A percentile compares a stretch with the other conserved stretches of the same genome.
These are phyloP conservation scores for Drosophila gunungcola DNA, from an alignment of 1,140 invertebrate species.

Conservation along the genomic window DNA sequence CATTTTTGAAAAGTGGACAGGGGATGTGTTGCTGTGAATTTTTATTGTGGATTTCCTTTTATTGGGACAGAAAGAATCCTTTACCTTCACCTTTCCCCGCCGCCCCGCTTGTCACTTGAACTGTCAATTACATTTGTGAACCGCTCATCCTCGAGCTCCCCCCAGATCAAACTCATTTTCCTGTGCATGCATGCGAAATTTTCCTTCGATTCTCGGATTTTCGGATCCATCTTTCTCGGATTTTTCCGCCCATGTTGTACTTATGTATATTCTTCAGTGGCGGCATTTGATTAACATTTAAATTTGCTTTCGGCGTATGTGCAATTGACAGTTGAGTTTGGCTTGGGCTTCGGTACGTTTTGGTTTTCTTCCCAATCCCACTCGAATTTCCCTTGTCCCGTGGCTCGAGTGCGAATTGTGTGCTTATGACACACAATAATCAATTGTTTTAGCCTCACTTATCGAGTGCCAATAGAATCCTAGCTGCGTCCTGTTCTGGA, in stretches of 20 bases:
- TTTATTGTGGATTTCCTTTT: constrained; percentile 44
- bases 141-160: constrained; percentile 10
- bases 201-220: constrained; percentile 51
- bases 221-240: constrained; percentile 39
- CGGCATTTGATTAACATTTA: constrained; percentile 79
- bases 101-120: constrained; percentile 58
- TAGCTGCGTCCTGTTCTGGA: constrained; percentile 22
- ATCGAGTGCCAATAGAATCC: constrained; percentile 36
- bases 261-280: constrained; percentile 40
- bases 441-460: constrained; percentile 73
- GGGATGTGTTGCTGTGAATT: constrained; percentile 6
- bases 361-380: constrained; percentile 52
- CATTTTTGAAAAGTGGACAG: constrained; percentile 38
- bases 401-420: constrained; percentile 41
- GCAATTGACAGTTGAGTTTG: constrained; percentile 72
- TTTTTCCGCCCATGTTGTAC: constrained; percentile 7
- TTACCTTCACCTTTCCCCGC: constrained; percentile 35
- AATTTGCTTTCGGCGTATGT: constrained; percentile 71
- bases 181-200: constrained; percentile 79
- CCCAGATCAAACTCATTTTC: constrained; percentile 79
- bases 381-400: constrained; percentile 23
- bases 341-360: constrained; percentile 36
- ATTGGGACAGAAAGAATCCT: constrained; percentile 32
- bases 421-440: constrained; percentile 81
- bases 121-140: constrained; percentile 75